These are phyloP conservation scores for Trachelus tabidus DNA, from an alignment of 2,888 invertebrate genomes.

Conservation along the genomic window DNA sequence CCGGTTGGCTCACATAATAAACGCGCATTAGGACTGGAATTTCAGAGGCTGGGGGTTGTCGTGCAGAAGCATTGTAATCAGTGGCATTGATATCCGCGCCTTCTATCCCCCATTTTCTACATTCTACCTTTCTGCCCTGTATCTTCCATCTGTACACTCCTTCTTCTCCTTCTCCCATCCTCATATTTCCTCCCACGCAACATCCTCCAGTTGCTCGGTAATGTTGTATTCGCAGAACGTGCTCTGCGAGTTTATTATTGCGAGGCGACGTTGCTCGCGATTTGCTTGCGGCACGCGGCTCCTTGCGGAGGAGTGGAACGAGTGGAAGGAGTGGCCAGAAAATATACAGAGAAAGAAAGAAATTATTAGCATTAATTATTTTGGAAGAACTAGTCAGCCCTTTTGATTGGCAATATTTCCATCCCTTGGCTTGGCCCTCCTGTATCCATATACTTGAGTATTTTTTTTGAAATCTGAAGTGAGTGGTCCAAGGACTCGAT, in stretches of 20 bases:
- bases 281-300: not conserved
- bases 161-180: slow-evolving; percentile 2
- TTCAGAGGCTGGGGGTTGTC: slow-evolving; percentile 13
- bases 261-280: not conserved
- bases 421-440: no score
- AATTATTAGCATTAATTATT: no score
- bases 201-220: not conserved
- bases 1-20: slow-evolving; percentile 36
- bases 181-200: not conserved
- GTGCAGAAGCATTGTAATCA: slow-evolving; percentile 31
- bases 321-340: not conserved
- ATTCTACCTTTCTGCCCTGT: slow-evolving; percentile 12
- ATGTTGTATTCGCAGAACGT: slow-evolving; percentile 2
- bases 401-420: no score
- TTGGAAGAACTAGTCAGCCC: no score
- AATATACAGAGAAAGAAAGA: slow-evolving; percentile 6
- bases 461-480: no score
- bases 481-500: no score
- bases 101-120: slow-evolving; percentile 6
- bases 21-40: slow-evolving; percentile 33
- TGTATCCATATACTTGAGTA: no score
- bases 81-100: slow-evolving; percentile 30
- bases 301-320: not conserved
- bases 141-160: slow-evolving; percentile 7
- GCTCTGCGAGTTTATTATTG: not conserved